Evolutionary conservation across 92 coral and sea anemone genomes (phyloP).

Genomic region (Porites cylindrica): DNA sequence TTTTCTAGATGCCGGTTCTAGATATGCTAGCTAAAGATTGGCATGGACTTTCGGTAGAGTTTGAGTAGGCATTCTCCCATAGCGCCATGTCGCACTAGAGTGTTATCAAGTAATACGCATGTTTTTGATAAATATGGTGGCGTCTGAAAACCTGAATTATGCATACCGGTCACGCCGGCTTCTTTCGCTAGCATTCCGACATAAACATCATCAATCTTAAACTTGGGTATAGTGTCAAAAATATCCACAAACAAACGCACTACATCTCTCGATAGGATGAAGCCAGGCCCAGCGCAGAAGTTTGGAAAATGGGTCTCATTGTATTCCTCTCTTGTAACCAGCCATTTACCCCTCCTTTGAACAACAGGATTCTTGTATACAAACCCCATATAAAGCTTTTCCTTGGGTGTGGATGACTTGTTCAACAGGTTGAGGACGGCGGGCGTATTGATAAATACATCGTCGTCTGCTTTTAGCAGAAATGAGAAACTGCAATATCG

Average conservation of each 20-base stretch:
- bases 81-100: conserved; percentile 30
- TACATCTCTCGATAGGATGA: conserved; percentile 27
- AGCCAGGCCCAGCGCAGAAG: conserved; percentile 45
- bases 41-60: conserved; percentile 21
- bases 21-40: neutral
- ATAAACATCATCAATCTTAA: conserved; percentile 44
- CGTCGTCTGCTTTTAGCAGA: conserved; percentile 47
- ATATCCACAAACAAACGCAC: conserved; percentile 26
- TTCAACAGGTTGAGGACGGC: conserved; percentile 11
- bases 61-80: conserved; percentile 29
- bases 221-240: conserved; percentile 16
- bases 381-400: conserved; percentile 5
- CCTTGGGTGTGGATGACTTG: conserved; percentile 1
- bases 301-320: conserved; percentile 30
- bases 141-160: conserved; percentile 25
- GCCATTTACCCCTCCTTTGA: conserved; percentile 23
- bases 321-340: conserved; percentile 20
- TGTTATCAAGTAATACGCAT: conserved; percentile 18
- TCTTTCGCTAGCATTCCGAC: conserved; percentile 43
- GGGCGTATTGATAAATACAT: conserved; percentile 37
- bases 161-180: conserved; percentile 4
- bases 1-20: too few relatives aligned
- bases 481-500: conserved; percentile 32
- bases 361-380: conserved; percentile 14
- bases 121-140: conserved; percentile 25